Evolutionary conservation across 2,113 vertebrate species (phyloP).

Genomic region (Motacilla tschutschensis): DNA sequence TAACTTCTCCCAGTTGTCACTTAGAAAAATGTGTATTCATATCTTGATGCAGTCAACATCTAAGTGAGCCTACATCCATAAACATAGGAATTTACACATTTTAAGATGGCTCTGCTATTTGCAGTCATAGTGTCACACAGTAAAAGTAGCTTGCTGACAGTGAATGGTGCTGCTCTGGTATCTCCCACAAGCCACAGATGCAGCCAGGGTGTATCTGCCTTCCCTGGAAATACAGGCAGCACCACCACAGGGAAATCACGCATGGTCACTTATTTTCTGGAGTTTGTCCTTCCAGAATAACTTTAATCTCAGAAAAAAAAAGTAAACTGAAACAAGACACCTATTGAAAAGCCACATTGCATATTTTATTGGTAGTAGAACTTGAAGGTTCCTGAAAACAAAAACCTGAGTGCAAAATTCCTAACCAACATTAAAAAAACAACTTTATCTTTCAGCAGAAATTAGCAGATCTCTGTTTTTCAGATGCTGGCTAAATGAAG

Average conservation of each 20-base stretch:
- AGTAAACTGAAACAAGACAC: neutral
- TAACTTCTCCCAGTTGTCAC: constrained; percentile 56
- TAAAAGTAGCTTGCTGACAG: constrained; percentile 20
- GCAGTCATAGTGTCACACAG: constrained; percentile 21
- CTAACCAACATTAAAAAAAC: neutral
- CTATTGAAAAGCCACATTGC: neutral
- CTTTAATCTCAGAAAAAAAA: constrained; percentile 17
- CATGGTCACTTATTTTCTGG: neutral
- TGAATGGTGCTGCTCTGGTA: neutral
- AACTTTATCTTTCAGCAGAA: neutral
- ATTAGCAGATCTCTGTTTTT: neutral
- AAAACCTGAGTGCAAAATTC: neutral
- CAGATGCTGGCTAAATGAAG: neutral
- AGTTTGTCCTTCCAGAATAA: neutral
- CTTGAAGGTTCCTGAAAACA: neutral
- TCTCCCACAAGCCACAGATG: neutral
- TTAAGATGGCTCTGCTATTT: constrained; percentile 37
- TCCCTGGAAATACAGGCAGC: neutral
- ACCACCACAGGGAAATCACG: neutral
- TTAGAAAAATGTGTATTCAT: constrained; percentile 28
- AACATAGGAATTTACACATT: constrained; percentile 36
- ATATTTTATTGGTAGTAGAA: neutral
- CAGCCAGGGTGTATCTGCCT: neutral
- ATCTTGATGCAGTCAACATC: constrained; percentile 46
- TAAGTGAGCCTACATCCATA: constrained; percentile 55